Base-by-base conservation (phyloP, 2,888 invertebrate genomes). In the Andrena bucephala region DNA sequence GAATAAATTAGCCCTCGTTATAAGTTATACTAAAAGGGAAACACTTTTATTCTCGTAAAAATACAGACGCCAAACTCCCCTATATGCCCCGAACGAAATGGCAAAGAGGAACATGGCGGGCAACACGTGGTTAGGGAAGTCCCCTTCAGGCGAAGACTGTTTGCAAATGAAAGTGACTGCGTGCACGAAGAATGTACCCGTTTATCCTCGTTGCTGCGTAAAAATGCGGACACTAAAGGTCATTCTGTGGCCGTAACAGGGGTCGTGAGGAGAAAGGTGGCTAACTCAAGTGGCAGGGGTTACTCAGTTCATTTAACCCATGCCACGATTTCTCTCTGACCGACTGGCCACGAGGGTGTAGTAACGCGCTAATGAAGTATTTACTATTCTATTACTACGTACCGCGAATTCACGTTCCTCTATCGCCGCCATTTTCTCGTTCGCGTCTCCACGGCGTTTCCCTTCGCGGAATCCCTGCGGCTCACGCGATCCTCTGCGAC, bases 321-420 rank as follows among this genome's bases (percentile, higher is more conserved):
- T 5, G 57, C 77, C 79, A 59, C 73, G 83, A 86, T 86, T 84
- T 82, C 80, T 71, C 80, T 65, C 72, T 68, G 60, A 60, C 84
- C 73, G 57, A 63, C 69, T 63, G 78, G 69, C 74, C 90, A 84
- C 91, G 31, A 77, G 89, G 87, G 91, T 89, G 87, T 74, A 89
- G 87, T 89, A 89, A 88, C 88, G 85, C 85, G 85, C 86, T 91
- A 90, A 91, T 89, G 86, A 92, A 91, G 88, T 90, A 91, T 92
- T 91, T 90, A 91, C 89, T 86, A 90, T 92, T 92, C 92, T 88
- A 91, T 92, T 92, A 91, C 89, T 75, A 87, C 82, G 82, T 82
- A 69, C 77, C 73, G 70, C 76, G 89, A 54, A 60, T 54, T 33
- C 65, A 8, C 62, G 59, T 54, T 68, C 67, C 71, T 78, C 73